A percentile compares a stretch with the other conserved stretches of the same genome.
These are phyloP conservation scores for Procambarus virginalis DNA, from an alignment of 1,140 invertebrate genomes.

Conservation along the genomic window DNA sequence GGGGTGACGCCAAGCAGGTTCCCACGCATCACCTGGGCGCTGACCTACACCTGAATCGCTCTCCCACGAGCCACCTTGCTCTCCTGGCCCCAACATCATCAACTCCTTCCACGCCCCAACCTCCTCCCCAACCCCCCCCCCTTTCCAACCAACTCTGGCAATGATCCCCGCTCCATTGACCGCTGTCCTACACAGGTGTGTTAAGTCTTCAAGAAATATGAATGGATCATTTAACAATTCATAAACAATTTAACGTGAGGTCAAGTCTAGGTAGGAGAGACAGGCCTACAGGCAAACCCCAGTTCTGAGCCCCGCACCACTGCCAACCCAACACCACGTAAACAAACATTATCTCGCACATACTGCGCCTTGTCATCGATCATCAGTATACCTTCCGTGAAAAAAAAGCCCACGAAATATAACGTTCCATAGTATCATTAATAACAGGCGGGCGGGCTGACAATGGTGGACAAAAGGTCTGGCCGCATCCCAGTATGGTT, in stretches of 20 bases:
- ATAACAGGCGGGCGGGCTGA: constrained; percentile 12
- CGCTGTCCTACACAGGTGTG: too few species aligned
- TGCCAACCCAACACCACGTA: too few species aligned
- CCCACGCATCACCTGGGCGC: constrained; percentile 62
- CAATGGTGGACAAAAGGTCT: background rate
- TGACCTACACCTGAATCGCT: constrained; percentile 47
- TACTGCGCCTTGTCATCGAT: background rate
- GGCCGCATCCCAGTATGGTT: background rate
- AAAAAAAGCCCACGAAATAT: background rate
- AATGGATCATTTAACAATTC: too few species aligned
- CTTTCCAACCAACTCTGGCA: background rate
- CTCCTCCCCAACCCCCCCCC: background rate
- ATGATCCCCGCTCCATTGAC: too few species aligned
- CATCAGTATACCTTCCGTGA: background rate
- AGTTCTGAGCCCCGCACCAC: too few species aligned
- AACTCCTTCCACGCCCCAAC: background rate
- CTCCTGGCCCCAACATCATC: background rate
- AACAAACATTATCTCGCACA: background rate
- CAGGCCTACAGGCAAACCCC: too few species aligned
- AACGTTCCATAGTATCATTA: background rate
- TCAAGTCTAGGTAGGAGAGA: too few species aligned
- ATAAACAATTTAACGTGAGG: too few species aligned
- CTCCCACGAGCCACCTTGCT: constrained; percentile 33
- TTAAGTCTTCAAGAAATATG: too few species aligned
- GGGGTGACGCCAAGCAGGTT: constrained; percentile 10